Evolutionary conservation across 2,888 invertebrate genomes (phyloP), one percentile per base, ranked within the genome.

Genomic region (Dinocampus coccinellae): DNA sequence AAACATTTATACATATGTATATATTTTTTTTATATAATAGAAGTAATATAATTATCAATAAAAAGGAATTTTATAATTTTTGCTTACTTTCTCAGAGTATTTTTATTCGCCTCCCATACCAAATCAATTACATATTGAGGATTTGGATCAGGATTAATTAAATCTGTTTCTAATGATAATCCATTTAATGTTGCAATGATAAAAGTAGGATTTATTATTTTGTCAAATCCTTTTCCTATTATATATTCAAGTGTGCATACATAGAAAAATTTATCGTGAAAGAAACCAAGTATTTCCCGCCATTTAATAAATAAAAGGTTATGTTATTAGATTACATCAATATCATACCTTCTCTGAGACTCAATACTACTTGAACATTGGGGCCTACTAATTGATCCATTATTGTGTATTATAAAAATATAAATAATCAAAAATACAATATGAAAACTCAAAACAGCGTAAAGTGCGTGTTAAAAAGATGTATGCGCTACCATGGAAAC

Each of bases 61-160:
- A 20, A 47, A 33, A n/a, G 42, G 16, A 47, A n/a, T 47, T 20
- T 16, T 1, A 16, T 26, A 0, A 16, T 65, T 42, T 57, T 61
- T 68, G 65, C 81, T 73, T 86, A 92, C 92, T 91, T 91, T 79
- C 94, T 90, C 77, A 94, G 89, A 72, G 91, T 90, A 78, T 91
- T 90, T 87, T 93, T 93, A 78, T 93, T 93, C 2, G 93, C 92
- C 85, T 94, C 94, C 95, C 95, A 95, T 64, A 94, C 91, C 69
- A 95, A 90, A 83, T 94, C 93, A 24, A 92, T 93, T 75, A 92
- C 92, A 83, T 94, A 94, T 57, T 90, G 87, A 0, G 93, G 92
- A 69, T 89, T 88, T 60, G 90, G 89, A 34, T 89, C 88, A 0
- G 92, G 89, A 1, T 90, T 88, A 9, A 90, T 89, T 13, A 91